Evolutionary conservation across 2,888 invertebrate genomes (phyloP).

Genomic region (Apomyelois bistriatella): DNA sequence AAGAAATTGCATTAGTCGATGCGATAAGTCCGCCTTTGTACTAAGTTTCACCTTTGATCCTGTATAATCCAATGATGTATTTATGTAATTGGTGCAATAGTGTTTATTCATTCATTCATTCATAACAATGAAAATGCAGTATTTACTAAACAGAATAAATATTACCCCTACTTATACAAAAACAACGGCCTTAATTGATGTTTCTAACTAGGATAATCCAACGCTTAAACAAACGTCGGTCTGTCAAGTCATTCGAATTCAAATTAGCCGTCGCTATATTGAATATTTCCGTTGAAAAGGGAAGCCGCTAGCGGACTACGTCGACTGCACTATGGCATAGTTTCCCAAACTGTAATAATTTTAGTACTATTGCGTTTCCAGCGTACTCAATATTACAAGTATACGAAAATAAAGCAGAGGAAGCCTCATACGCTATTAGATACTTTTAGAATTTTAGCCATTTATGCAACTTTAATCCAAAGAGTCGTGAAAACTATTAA

Average conservation of each 20-base stretch:
- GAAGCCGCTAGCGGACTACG: conserved; percentile 10
- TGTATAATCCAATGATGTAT: too few species aligned
- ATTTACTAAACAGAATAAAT: background rate
- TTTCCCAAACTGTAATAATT: background rate
- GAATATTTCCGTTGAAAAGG: conserved; percentile 14
- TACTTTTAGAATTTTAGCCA: too few species aligned
- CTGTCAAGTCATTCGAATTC: conserved; percentile 11
- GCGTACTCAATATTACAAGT: background rate
- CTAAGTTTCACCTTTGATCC: too few species aligned
- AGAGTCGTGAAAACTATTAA: too few species aligned
- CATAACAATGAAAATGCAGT: too few species aligned
- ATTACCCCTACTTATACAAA: background rate
- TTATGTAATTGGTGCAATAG: too few species aligned
- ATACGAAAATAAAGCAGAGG: background rate
- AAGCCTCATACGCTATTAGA: too few species aligned
- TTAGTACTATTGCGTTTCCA: background rate
- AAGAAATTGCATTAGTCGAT: too few species aligned
- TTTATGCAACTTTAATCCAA: too few species aligned
- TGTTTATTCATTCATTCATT: too few species aligned
- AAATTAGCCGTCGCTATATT: conserved; percentile 14
- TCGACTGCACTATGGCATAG: conserved; percentile 2
- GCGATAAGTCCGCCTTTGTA: too few species aligned
- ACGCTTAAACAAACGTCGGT: conserved; percentile 2
- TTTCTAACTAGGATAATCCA: background rate
- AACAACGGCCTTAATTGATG: background rate